Evolutionary conservation across 1,140 invertebrate genomes (phyloP).

Genomic region (Lepidurus arcticus): DNA sequence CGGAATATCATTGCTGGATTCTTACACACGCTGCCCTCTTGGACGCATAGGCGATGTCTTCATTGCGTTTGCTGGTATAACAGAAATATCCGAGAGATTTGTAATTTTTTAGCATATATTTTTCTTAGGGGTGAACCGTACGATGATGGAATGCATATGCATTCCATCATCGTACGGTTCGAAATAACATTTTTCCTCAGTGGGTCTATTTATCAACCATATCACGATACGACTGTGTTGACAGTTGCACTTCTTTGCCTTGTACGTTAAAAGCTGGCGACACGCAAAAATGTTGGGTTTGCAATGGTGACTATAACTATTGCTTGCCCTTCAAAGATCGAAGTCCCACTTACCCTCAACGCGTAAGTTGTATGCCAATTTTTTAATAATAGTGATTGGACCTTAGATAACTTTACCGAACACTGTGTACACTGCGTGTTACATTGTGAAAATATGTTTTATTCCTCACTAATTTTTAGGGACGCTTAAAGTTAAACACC

Average conservation of each 20-base stretch:
- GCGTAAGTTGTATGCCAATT: neutral
- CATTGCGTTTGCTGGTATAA: neutral
- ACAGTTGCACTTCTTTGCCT: neutral
- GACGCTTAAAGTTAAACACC: too few species aligned
- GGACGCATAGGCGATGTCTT: neutral
- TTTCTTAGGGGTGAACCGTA: neutral
- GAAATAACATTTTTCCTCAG: neutral
- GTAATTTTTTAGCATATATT: neutral
- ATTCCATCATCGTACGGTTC: too few species aligned
- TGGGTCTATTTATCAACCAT: neutral
- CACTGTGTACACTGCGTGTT: neutral
- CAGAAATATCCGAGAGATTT: neutral
- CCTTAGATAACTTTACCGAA: neutral
- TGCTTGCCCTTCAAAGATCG: neutral
- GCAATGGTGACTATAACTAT: neutral
- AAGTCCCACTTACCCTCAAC: neutral
- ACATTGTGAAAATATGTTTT: neutral
- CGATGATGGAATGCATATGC: constrained; percentile 13
- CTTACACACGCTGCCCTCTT: neutral
- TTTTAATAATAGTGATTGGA: neutral
- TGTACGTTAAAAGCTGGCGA: neutral
- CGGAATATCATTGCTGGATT: neutral
- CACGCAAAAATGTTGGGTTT: neutral
- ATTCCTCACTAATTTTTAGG: neutral
- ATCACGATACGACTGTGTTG: neutral